These are phyloP conservation scores for Periphyllus acericola DNA, from an alignment of 2,888 invertebrate species.

Conservation along the genomic window DNA sequence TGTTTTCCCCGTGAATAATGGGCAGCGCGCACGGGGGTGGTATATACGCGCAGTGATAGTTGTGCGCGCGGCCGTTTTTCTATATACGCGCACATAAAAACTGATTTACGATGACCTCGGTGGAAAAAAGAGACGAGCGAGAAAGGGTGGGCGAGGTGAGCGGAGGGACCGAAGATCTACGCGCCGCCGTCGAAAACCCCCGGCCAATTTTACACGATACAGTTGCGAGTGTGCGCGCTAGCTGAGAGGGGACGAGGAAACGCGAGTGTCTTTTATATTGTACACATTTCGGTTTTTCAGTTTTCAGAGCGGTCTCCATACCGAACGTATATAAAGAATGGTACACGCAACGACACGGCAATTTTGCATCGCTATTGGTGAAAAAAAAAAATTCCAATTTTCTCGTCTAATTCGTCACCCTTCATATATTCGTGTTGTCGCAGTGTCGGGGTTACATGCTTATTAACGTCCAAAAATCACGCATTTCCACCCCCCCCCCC, in stretches of 20 bases:
- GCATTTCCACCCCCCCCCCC: too few relatives aligned
- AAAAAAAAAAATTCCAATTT: too few relatives aligned
- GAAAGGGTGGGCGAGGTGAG: neutral
- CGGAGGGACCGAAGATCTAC: conserved; percentile 14
- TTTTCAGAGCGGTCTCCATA: too few relatives aligned
- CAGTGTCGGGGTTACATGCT: too few relatives aligned
- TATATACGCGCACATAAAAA: conserved; percentile 58
- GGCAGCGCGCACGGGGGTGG: conserved; percentile 38
- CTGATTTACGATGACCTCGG: conserved; percentile 61
- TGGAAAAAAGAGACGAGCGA: conserved; percentile 1
- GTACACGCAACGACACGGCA: too few relatives aligned
- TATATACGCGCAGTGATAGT: conserved; percentile 34
- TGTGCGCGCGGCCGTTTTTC: conserved; percentile 55
- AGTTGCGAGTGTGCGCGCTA: neutral
- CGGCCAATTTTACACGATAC: conserved; percentile 32
- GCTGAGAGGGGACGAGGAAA: neutral
- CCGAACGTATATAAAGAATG: too few relatives aligned
- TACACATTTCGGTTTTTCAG: too few relatives aligned
- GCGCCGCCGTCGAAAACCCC: neutral
- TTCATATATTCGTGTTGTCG: too few relatives aligned
- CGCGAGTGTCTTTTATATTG: neutral
- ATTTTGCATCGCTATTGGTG: too few relatives aligned
- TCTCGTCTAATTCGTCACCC: too few relatives aligned
- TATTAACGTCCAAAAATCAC: too few relatives aligned
- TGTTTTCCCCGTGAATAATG: conserved; percentile 61